A percentile compares a stretch with the other conserved stretches of the same genome.
These are phyloP conservation scores for Cossypha niveicapilla DNA, from an alignment of 2,797 vertebrate species.

Conservation along the genomic window DNA sequence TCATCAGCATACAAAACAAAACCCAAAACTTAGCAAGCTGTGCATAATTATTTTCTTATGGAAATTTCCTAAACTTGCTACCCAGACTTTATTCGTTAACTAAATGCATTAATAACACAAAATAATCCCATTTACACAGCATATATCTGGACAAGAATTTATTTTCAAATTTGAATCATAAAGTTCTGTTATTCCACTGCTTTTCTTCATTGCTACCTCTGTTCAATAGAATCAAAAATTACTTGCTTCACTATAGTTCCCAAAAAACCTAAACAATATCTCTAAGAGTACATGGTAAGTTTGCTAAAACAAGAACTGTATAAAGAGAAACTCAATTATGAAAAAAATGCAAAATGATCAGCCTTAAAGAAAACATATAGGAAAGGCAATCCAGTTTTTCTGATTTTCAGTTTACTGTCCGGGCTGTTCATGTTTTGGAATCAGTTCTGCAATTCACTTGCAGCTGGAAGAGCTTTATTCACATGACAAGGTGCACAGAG, in stretches of 20 bases:
- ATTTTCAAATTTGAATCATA: neutral
- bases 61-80: neutral
- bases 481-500: neutral
- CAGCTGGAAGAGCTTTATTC: neutral
- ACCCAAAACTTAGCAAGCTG: neutral
- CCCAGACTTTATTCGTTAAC: neutral
- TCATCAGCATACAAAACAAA: neutral
- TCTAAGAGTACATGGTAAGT: fast-evolving
- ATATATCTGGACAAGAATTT: neutral
- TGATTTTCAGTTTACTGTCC: neutral
- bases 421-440: neutral
- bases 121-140: neutral
- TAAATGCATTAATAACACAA: neutral
- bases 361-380: neutral
- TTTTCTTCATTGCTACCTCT: neutral
- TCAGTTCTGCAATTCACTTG: neutral
- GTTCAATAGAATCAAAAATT: neutral
- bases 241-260: neutral
- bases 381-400: neutral
- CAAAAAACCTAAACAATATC: neutral
- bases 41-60: neutral
- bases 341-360: neutral
- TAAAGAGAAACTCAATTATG: neutral
- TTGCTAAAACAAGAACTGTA: neutral
- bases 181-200: neutral